Evolutionary conservation across 1,140 invertebrate species (phyloP).

Genomic region (Penaeus vannamei): DNA sequence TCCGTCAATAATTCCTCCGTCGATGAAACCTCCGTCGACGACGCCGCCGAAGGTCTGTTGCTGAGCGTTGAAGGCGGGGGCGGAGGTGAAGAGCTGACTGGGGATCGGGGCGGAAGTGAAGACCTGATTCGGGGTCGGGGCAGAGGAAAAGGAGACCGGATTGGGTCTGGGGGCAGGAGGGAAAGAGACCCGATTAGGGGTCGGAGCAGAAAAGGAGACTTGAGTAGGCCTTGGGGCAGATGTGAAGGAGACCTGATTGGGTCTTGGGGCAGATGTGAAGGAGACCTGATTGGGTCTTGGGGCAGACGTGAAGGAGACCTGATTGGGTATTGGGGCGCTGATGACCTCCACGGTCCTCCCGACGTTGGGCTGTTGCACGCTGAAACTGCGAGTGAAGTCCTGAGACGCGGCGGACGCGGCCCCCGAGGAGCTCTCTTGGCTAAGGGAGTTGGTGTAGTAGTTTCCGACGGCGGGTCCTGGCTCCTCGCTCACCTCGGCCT

Average conservation of each 20-base stretch:
- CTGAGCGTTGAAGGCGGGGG: not conserved
- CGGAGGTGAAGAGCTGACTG: too few relatives aligned
- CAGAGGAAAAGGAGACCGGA: not conserved
- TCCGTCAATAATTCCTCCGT: too few relatives aligned
- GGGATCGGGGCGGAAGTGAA: not conserved
- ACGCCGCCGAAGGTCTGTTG: not conserved
- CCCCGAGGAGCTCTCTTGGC: not conserved
- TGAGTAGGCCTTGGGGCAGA: not conserved
- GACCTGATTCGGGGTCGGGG: not conserved
- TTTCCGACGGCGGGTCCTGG: not conserved
- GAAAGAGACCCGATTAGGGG: too few relatives aligned
- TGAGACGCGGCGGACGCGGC: not conserved
- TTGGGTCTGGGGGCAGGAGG: too few relatives aligned
- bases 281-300: not conserved
- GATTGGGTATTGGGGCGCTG: not conserved
- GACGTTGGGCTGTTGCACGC: not conserved
- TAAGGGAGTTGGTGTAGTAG: not conserved
- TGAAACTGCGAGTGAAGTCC: not conserved
- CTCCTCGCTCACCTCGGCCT: constrained; percentile 13
- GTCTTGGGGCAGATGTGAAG: too few relatives aligned
- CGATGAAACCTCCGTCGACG: not conserved
- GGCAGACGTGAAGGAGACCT: not conserved
- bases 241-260: too few relatives aligned
- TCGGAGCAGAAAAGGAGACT: too few relatives aligned
- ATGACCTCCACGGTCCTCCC: not conserved